These are phyloP conservation scores for Phortica magna DNA, from an alignment of 2,888 invertebrate species.

Conservation along the genomic window DNA sequence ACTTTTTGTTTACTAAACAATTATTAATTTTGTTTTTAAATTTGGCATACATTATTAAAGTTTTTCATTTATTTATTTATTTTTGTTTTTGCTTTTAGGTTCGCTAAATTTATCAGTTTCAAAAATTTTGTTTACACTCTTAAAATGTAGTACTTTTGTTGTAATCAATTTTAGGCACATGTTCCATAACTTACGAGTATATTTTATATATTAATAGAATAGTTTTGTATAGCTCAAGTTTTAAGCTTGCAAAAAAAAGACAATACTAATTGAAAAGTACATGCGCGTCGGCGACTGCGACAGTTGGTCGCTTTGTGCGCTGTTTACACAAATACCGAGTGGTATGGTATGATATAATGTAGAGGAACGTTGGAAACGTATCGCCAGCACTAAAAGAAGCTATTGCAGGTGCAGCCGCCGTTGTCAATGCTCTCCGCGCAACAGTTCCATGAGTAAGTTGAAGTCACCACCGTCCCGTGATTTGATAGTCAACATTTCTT, in stretches of 20 bases:
- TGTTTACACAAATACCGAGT: not conserved
- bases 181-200: slow-evolving; percentile 67
- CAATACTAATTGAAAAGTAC: slow-evolving; percentile 25
- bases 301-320: not conserved
- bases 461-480: slow-evolving; percentile 95
- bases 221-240: not conserved
- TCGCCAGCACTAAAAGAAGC: not conserved
- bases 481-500: slow-evolving; percentile 93
- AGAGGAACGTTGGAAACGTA: not conserved
- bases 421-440: slow-evolving; percentile 92
- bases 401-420: slow-evolving; percentile 49
- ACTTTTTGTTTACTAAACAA: not conserved
- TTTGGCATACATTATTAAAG: slow-evolving; percentile 59
- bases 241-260: slow-evolving; percentile 1
- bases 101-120: slow-evolving; percentile 52
- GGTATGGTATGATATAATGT: not conserved
- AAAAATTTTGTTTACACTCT: slow-evolving; percentile 43
- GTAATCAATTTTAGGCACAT: slow-evolving; percentile 67
- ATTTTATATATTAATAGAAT: slow-evolving; percentile 41
- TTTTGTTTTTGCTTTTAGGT: slow-evolving; percentile 17
- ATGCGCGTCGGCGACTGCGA: not conserved
- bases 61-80: slow-evolving; percentile 24
- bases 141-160: slow-evolving; percentile 44
- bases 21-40: slow-evolving; percentile 39
- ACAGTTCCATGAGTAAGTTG: slow-evolving; percentile 96